Base-by-base conservation (phyloP, 2,888 invertebrate genomes). In the Odontomyia ornata region DNA sequence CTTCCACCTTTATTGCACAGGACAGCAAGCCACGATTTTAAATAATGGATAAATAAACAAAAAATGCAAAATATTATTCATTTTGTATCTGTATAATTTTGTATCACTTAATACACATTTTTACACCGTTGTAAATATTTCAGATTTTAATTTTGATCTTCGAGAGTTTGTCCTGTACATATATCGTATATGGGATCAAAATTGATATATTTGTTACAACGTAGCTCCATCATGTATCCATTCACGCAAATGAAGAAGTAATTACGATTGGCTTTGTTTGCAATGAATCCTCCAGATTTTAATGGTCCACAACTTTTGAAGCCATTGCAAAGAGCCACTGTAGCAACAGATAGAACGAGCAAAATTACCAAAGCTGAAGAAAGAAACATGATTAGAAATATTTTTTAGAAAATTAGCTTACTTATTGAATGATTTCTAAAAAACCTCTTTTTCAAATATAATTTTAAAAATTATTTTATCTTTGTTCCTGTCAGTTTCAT, bases 171-270 rank as follows among this genome's bases (percentile, higher is more conserved):
- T 60, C 15, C 25, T 21, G 60, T 21, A 13, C 69, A 69, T 0
- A 69, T 69, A 23, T 69, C 69, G 9, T 46, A 25, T 15, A 69
- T 25, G 1, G 69, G 69, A 69, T 69, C 69, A 1, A 69, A 69
- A 30, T 69, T 69, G 11, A 69, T 46, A 25, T 69, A 69, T 46
- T 69, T 69, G 2, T 46, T 47, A 47, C 69, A 69, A 25, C n/a
- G 21, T 2, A 69, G 25, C 43, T 69, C 69, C 69, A 69, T 69
- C 47, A 69, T 23, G 15, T 47, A 69, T 21, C 69, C 69, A 47
- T 69, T 69, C 9, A 69, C 69, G 46, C 69, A 69, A 0, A 69
- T 46, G 13, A 69, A 69, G n/a, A 69, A 69, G 25, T 15, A 46
- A 23, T 21, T 23, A 13, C 43, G 23, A 23, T 46, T 46, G 1